phyloP scores from a whole-genome alignment of 2,888 invertebrate species.

The Amphipoea lucens region DNA sequence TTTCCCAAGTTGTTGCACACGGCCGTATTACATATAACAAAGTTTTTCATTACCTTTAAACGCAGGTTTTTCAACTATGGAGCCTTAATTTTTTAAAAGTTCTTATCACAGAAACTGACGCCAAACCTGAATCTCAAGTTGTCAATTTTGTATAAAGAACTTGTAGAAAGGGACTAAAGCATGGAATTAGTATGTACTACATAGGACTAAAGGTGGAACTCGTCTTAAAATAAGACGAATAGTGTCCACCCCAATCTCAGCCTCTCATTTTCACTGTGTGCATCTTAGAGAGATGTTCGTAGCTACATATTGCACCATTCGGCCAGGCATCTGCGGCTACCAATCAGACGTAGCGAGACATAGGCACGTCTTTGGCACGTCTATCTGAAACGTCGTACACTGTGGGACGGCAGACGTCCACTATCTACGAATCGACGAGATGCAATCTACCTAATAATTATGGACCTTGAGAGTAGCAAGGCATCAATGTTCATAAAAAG shows the following conservation, averaged over 20 bases:
- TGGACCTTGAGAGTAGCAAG: too few species aligned
- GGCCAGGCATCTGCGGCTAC: constrained; percentile 18
- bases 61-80: not conserved
- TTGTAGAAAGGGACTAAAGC: not conserved
- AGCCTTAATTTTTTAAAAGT: not conserved
- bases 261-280: not conserved
- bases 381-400: not conserved
- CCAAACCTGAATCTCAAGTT: too few species aligned
- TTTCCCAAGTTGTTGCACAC: not conserved
- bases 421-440: not conserved
- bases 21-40: not conserved
- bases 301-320: constrained; percentile 9
- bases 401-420: not conserved
- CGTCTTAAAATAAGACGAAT: not conserved
- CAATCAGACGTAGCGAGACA: constrained; percentile 30
- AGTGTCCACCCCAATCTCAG: not conserved
- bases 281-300: not conserved
- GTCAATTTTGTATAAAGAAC: not conserved
- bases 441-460: not conserved
- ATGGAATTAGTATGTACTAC: not conserved
- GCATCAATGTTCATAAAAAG: not conserved
- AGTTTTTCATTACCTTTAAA: not conserved
- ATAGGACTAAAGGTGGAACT: not conserved
- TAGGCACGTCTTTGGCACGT: constrained; percentile 2
- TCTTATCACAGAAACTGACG: too few species aligned